Conservation (phyloP, 2,888 invertebrate genomes). For the Xanthia icteritia region DNA sequence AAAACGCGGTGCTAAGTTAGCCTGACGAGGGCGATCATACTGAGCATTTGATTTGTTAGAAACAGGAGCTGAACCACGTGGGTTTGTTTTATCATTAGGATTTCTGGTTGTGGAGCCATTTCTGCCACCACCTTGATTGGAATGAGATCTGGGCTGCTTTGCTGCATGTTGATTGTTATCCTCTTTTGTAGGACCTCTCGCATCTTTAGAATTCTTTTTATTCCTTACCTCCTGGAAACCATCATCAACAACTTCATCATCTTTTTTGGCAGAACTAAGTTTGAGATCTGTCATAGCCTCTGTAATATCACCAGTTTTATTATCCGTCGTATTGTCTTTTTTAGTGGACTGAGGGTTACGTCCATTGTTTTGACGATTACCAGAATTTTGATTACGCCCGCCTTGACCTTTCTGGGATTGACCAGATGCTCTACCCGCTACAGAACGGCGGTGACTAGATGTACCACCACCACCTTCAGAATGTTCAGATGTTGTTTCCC, state of each 20-base stretch:
- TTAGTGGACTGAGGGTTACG: constrained; percentile 79
- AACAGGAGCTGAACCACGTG: constrained; percentile 80
- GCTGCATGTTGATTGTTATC: constrained; percentile 75
- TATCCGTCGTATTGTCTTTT: constrained; percentile 79
- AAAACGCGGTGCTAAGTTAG: constrained; percentile 94
- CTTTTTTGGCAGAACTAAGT: constrained; percentile 80
- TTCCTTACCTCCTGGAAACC: constrained; percentile 96
- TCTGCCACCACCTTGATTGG: constrained; percentile 85
- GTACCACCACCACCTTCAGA: constrained; percentile 91
- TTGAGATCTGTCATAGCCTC: constrained; percentile 87
- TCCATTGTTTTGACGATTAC: constrained; percentile 80
- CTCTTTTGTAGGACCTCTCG: constrained; percentile 83
- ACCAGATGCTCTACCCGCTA: constrained; percentile 76
- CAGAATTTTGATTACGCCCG: constrained; percentile 81
- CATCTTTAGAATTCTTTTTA: constrained; percentile 93
- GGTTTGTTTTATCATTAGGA: constrained; percentile 82
- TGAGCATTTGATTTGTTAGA: constrained; percentile 81
- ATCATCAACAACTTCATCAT: constrained; percentile 91
- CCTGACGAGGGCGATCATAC: constrained; percentile 89
- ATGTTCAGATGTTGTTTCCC: constrained; percentile 96
- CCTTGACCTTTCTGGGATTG: constrained; percentile 79
- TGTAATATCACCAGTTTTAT: constrained; percentile 82
- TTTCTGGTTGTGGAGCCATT: constrained; percentile 86
- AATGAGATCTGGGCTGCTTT: constrained; percentile 86
- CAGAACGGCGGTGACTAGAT: constrained; percentile 78